Evolutionary conservation across 2,113 vertebrate species (phyloP).

Genomic region (Erpornis zantholeuca): DNA sequence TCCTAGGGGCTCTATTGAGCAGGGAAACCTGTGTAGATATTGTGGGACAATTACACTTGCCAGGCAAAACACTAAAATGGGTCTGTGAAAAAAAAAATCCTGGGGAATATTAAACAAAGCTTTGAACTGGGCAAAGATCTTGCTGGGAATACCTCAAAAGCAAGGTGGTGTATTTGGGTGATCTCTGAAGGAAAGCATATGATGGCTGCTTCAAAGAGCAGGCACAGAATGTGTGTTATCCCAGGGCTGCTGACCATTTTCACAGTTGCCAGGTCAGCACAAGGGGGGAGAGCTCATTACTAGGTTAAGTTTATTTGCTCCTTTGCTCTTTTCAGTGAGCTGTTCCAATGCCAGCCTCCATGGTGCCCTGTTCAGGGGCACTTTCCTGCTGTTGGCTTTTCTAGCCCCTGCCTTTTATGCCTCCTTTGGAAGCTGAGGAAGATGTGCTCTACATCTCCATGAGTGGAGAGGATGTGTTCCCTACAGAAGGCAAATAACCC

Average conservation of each 20-base stretch:
- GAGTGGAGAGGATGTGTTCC: background rate
- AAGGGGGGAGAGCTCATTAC: background rate
- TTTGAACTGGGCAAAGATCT: background rate
- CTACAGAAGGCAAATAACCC: background rate
- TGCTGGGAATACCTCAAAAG: background rate
- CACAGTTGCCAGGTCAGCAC: background rate
- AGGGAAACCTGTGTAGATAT: background rate
- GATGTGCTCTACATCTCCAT: background rate
- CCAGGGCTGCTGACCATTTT: background rate
- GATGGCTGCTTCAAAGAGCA: background rate
- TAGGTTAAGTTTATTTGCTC: background rate
- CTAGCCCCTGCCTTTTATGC: background rate
- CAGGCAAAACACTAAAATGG: background rate
- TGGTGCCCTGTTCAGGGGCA: background rate
- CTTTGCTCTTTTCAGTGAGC: background rate
- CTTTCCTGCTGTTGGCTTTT: background rate
- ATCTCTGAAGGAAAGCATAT: background rate
- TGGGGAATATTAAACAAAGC: constrained; percentile 1
- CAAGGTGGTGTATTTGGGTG: background rate
- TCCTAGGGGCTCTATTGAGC: background rate
- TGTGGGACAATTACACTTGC: background rate
- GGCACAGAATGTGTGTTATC: background rate
- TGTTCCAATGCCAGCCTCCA: background rate
- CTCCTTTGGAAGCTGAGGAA: background rate
- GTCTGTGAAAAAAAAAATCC: background rate